Conservation (phyloP, 2,888 invertebrate species). For the Teleiodes luculella region DNA sequence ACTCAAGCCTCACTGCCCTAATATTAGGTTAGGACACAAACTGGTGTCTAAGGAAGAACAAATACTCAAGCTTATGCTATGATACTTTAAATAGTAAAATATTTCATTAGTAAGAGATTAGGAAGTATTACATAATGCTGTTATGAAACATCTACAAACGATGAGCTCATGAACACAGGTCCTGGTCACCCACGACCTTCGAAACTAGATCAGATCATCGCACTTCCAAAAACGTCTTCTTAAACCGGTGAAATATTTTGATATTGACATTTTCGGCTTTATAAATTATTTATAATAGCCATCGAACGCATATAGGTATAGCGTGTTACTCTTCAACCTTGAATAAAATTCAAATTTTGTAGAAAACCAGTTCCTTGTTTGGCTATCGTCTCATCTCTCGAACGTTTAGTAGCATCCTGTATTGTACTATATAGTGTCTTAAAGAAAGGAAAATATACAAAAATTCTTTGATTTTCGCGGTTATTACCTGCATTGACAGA, state of each 20-base stretch:
- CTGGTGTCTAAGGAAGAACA: no score
- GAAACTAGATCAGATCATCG: conserved; percentile 15
- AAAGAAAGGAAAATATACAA: not conserved
- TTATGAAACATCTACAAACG: no score
- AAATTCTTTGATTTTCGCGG: not conserved
- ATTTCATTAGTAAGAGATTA: no score
- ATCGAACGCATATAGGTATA: not conserved
- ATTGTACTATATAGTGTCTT: not conserved
- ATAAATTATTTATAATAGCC: conserved; percentile 14
- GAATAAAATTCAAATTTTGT: conserved; percentile 7
- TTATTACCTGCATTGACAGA: no score
- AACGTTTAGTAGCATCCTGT: not conserved
- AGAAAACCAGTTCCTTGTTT: conserved; percentile 11
- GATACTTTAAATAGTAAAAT: no score
- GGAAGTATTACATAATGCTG: no score
- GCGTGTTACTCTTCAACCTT: conserved; percentile 9
- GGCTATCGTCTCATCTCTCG: not conserved
- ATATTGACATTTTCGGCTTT: conserved; percentile 18
- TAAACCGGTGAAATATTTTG: conserved; percentile 13
- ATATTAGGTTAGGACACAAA: no score
- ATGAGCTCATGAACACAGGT: not conserved
- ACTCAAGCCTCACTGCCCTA: no score
- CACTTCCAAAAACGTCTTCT: not conserved
- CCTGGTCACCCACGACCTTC: conserved; percentile 7
- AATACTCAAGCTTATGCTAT: no score